Conservation (phyloP, 2,888 invertebrate genomes). For the Heliconius aoede region DNA sequence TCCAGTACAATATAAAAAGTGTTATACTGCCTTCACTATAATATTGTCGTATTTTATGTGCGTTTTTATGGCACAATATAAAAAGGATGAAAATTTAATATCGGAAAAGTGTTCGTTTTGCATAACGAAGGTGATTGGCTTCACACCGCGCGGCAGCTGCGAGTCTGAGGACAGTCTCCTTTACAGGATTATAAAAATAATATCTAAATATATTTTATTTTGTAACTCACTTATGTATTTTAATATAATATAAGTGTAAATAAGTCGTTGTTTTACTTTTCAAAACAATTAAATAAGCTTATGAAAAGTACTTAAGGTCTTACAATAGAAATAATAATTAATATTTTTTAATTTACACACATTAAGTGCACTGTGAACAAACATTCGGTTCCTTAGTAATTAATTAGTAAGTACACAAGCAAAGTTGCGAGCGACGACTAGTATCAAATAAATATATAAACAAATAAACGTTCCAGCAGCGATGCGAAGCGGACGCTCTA, state of each 20-base stretch:
- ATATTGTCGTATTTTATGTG: constrained; percentile 15
- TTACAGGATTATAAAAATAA: constrained; percentile 11
- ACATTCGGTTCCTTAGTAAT: too few species aligned
- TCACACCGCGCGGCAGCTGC: constrained; percentile 16
- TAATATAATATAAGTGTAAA: too few species aligned
- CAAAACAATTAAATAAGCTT: too few species aligned
- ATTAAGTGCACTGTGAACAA: too few species aligned
- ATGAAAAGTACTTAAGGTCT: too few species aligned
- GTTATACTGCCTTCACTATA: neutral
- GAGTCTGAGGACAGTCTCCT: constrained; percentile 19
- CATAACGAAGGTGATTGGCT: constrained; percentile 30
- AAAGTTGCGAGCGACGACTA: too few species aligned
- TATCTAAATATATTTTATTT: neutral
- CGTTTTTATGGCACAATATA: constrained; percentile 23
- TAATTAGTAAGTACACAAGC: too few species aligned
- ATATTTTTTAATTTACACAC: too few species aligned
- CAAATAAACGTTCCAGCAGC: neutral
- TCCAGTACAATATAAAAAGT: constrained; percentile 3
- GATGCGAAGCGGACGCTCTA: neutral
- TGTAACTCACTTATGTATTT: too few species aligned
- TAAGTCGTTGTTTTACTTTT: too few species aligned
- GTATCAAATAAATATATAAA: neutral
- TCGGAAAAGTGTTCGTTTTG: constrained; percentile 26
- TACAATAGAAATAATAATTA: too few species aligned
- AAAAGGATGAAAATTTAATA: constrained; percentile 29